Percentiles rank a stretch among this genome's conserved stretches.
phyloP scores from a whole-genome alignment of 1,140 invertebrate species.

The Antheraea mylitta region DNA sequence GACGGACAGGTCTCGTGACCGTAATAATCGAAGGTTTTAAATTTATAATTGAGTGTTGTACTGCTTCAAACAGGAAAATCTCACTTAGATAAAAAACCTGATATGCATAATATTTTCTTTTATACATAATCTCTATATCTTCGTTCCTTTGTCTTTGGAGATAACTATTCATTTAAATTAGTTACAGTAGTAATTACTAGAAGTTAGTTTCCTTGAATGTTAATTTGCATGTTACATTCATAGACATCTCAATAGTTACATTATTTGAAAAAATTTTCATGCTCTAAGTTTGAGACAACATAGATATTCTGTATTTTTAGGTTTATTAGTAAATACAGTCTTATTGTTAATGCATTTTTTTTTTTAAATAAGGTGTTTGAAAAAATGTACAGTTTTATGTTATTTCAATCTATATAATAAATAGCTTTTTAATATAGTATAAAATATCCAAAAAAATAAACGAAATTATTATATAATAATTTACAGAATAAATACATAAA shows the following conservation, averaged over 20 bases:
- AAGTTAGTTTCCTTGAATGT: slow-evolving; percentile 52
- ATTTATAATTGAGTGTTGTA: slow-evolving; percentile 39
- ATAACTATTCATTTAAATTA: slow-evolving; percentile 26
- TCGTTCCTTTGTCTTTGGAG: slow-evolving; percentile 7
- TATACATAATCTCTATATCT: slow-evolving; percentile 21
- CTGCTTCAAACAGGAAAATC: slow-evolving; percentile 55
- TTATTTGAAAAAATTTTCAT: slow-evolving; percentile 41
- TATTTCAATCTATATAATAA: no score
- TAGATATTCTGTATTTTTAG: not conserved
- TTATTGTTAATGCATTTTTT: not conserved
- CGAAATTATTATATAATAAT: no score
- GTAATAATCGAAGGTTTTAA: slow-evolving; percentile 28
- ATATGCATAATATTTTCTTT: slow-evolving; percentile 48
- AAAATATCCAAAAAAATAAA: no score
- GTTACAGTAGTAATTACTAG: slow-evolving; percentile 19
- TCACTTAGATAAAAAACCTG: slow-evolving; percentile 48
- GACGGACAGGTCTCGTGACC: slow-evolving; percentile 44
- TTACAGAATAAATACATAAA: no score
- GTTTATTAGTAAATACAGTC: not conserved
- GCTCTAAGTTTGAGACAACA: slow-evolving; percentile 24
- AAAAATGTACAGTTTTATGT: no score
- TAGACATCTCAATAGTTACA: slow-evolving; percentile 58
- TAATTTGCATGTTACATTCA: slow-evolving; percentile 53
- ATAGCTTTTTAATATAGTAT: no score
- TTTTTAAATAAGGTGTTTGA: no score